Conservation (phyloP, 2,888 invertebrate species). For the Corythucha ciliata region DNA sequence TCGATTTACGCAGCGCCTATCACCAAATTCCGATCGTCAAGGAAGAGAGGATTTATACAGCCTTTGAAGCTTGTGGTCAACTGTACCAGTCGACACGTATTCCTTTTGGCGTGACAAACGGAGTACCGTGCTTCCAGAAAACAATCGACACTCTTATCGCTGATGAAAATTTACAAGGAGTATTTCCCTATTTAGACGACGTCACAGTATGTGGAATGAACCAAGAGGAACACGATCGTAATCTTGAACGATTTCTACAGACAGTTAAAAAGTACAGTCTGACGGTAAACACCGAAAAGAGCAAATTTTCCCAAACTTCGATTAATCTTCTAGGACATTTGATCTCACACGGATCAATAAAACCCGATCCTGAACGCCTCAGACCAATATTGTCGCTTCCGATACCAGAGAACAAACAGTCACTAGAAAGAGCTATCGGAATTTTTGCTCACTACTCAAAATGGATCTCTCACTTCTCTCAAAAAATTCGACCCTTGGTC, state of each 20-base stretch:
- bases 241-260: background rate
- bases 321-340: slow-evolving; percentile 8
- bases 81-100: slow-evolving; percentile 12
- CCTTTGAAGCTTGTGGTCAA: slow-evolving; percentile 18
- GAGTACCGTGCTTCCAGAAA: slow-evolving; percentile 9
- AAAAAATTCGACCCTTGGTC: background rate
- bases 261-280: slow-evolving; percentile 14
- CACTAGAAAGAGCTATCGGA: background rate
- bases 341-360: background rate
- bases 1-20: slow-evolving; percentile 13
- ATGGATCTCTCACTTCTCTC: background rate
- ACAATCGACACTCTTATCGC: slow-evolving; percentile 7
- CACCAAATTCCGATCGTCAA: slow-evolving; percentile 15
- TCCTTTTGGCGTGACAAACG: slow-evolving; percentile 13
- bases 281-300: slow-evolving; percentile 17
- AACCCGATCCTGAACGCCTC: slow-evolving; percentile 12
- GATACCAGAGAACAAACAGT: background rate
- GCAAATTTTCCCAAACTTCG: slow-evolving; percentile 11
- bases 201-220: slow-evolving; percentile 11
- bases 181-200: slow-evolving; percentile 18
- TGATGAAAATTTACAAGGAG: slow-evolving; percentile 9
- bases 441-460: slow-evolving; percentile 10
- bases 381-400: background rate
- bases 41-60: slow-evolving; percentile 10
- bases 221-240: slow-evolving; percentile 4